Base-by-base conservation (phyloP, 2,113 vertebrate species). In the Larimichthys crocea region DNA sequence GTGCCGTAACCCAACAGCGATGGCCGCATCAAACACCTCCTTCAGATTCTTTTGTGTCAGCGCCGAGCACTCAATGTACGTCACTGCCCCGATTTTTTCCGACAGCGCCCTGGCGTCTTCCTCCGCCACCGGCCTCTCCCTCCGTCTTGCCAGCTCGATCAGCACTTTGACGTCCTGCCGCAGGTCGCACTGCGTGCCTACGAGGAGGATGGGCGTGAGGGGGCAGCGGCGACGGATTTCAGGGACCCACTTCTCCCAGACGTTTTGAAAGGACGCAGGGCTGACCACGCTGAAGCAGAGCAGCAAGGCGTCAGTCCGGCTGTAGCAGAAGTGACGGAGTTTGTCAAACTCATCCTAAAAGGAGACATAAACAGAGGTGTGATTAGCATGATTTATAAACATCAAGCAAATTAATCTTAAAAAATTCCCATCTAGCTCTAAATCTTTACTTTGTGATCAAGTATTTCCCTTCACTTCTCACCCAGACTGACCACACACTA, bases 231-330 rank as follows among this genome's bases (percentile, higher is more conserved):
- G 93, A 3, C 93, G 89, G 86, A 97, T 95, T 84, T 97, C 96
- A 0, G 96, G 95, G 3, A 95, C 92, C 96, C 96, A 96, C 82
- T 96, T 96, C 84, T 96, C 96, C 71, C 92, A 93, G 55, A 96
- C 93, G 44, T 97, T 97, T 59, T 96, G 95, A 85, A 96, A 97
- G 77, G 96, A 97, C 3, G 95, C 94, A 0, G 96, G 96, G 81
- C 95, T 95, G 64, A 97, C 96, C 74, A 97, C 96, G 3, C 96
- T 97, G 91, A 97, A 97, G 93, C 96, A 97, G 26, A 97, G 95
- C 68, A 97, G 94, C 77, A 96, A 59, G 55, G 95, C 93, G 6
- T 96, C 96, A 0, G 96, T 94, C 35, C 95, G 94, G 0, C 93
- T 93, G 92, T 96, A 97, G 92, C 96, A 96, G 92, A 97, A 95